These are phyloP conservation scores for Spisula solida DNA, from an alignment of 2,888 invertebrate species.

Conservation along the genomic window DNA sequence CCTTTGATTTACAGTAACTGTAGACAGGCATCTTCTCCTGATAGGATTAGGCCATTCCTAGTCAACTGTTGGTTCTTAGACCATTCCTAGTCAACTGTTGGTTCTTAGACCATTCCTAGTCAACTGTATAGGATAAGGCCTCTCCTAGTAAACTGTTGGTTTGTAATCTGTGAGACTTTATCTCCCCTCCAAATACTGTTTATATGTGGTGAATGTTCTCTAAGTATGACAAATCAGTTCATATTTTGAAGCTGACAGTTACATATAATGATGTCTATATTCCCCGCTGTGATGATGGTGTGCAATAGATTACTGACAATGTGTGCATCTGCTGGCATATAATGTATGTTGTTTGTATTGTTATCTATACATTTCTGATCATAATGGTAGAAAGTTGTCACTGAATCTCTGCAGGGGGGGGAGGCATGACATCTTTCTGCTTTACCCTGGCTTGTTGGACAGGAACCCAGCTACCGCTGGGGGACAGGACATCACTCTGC, in stretches of 20 bases:
- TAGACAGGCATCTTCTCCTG: background rate
- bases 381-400: too few species aligned
- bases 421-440: too few species aligned
- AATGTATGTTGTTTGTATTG: background rate
- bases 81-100: background rate
- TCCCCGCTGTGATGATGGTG: background rate
- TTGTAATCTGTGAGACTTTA: background rate
- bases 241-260: background rate
- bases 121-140: background rate
- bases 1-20: slow-evolving; percentile 16
- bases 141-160: background rate
- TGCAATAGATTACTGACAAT: background rate
- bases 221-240: background rate
- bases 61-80: background rate
- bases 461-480: too few species aligned
- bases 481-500: too few species aligned
- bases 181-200: background rate
- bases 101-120: background rate
- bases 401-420: too few species aligned
- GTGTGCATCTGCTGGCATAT: background rate
- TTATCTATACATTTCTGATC: slow-evolving; percentile 1
- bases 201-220: background rate
- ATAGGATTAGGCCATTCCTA: background rate
- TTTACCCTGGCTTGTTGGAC: too few species aligned
- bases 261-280: slow-evolving; percentile 13